Base-by-base conservation (phyloP, 2,797 vertebrate genomes). In the Onychomys arenicola region DNA sequence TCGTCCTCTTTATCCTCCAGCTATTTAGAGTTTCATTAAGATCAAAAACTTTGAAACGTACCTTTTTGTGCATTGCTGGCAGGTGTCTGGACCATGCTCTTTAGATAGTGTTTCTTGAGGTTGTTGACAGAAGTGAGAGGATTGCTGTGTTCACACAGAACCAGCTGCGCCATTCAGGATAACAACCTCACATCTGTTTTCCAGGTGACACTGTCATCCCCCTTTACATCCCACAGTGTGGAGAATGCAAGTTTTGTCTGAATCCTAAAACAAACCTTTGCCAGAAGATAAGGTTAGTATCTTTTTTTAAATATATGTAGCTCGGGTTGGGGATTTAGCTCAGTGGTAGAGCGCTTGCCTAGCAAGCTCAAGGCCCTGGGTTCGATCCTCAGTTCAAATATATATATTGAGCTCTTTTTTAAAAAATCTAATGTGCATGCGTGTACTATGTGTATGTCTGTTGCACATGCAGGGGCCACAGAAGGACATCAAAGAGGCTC, bases 221-320 rank as follows among this genome's bases (percentile, higher is more conserved):
- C 1, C 96, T 99, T 1, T 99, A 99, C 40, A 98, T 99, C 49
- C 99, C 99, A 1, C 99, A 99, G 92, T 99, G 99, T 97, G 99
- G 99, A 77, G 99, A 99, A 97, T 99, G 99, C 99, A 99, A 99
- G 97, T 99, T 99, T 98, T 99, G 99, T 97, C 99, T 99, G 97
- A 99, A 99, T 97, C 99, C 99, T 77, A 99, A 99, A 98, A 99
- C 99, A 89, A 99, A 99, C 97, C 99, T 99, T 71, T 99, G 99
- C 97, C 99, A 99, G 98, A 99, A 99, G 98, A 99, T 99, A 95
- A 99, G 99, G 99, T 99, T 98, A 97, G 99, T 97, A 43, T 52
- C 77, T 21, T 83, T 88, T 52, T 71, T 71, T 49, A 65, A 67
- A 14, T 67, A 34, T 49, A 52, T 27, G 49, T 69, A n/a, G 17